Conservation (phyloP, 2,888 invertebrate species). For the Ormyrus pomaceus region DNA sequence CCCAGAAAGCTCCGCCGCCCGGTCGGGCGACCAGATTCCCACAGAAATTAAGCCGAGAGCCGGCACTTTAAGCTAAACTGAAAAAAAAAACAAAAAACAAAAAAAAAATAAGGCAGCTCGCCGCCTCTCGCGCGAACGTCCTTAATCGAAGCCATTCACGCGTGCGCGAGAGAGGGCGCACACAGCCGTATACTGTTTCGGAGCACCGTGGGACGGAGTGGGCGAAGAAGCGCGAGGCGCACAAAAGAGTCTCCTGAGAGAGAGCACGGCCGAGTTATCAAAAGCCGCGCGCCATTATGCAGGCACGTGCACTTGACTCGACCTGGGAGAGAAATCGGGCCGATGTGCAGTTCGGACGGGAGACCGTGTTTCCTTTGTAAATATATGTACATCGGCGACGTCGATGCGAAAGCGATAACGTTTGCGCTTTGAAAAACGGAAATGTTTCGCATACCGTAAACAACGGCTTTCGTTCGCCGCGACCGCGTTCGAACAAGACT, state of each 20-base stretch:
- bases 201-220: slow-evolving; percentile 52
- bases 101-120: slow-evolving; percentile 3
- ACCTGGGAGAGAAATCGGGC: too few relatives aligned
- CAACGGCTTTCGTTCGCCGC: too few relatives aligned
- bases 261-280: not conserved
- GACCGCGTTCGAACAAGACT: too few relatives aligned
- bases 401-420: too few relatives aligned
- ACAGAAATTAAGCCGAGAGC: slow-evolving; percentile 31
- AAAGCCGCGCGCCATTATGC: not conserved
- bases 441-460: too few relatives aligned
- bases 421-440: too few relatives aligned
- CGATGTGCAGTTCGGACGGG: too few relatives aligned
- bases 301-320: too few relatives aligned
- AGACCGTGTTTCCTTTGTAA: too few relatives aligned
- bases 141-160: slow-evolving; percentile 53
- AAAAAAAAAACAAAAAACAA: not conserved
- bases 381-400: too few relatives aligned
- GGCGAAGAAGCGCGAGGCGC: slow-evolving; percentile 69
- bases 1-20: too few relatives aligned
- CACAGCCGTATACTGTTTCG: not conserved
- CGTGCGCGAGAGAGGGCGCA: not conserved
- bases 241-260: slow-evolving; percentile 58
- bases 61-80: not conserved
- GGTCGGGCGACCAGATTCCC: slow-evolving; percentile 26
- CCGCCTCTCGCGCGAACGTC: slow-evolving; percentile 6